These are phyloP conservation scores for Albula glossodonta DNA, from an alignment of 2,113 vertebrate genomes.

Conservation along the genomic window DNA sequence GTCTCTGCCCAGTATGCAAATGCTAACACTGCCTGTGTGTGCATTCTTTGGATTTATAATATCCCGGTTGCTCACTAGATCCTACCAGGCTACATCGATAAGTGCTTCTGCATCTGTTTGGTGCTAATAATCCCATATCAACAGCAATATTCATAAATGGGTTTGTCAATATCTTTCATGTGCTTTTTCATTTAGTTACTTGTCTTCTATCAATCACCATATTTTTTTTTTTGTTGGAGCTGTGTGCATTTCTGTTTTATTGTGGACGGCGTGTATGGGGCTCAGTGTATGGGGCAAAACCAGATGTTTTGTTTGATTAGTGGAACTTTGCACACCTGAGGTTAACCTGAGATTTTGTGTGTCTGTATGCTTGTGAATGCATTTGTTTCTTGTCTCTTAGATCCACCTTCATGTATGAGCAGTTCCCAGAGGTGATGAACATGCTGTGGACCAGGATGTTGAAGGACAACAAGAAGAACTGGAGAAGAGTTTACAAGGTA, in stretches of 20 bases:
- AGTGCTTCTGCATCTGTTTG: background rate
- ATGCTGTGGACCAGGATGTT: conserved; percentile 99
- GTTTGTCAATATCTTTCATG: background rate
- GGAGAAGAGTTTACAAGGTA: conserved; percentile 98
- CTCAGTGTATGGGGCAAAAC: background rate
- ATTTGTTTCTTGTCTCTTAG: conserved; percentile 60
- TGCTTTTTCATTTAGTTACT: background rate
- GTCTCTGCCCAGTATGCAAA: too few relatives aligned
- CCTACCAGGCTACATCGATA: background rate
- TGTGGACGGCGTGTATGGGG: background rate
- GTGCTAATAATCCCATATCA: background rate
- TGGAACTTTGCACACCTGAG: too few relatives aligned
- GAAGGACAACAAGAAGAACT: conserved; percentile 99
- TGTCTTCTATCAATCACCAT: background rate
- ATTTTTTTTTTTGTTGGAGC: background rate
- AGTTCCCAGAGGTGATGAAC: conserved; percentile 99
- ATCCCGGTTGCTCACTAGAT: background rate
- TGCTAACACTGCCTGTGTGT: too few relatives aligned
- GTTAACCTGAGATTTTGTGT: background rate
- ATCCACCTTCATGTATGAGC: conserved; percentile 98
- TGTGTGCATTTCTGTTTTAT: background rate
- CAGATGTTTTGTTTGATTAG: too few relatives aligned
- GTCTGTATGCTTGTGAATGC: background rate
- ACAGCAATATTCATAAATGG: background rate
- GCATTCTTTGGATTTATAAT: too few relatives aligned